Conservation (phyloP, 1,140 invertebrate species). For the Holotrichia oblita region DNA sequence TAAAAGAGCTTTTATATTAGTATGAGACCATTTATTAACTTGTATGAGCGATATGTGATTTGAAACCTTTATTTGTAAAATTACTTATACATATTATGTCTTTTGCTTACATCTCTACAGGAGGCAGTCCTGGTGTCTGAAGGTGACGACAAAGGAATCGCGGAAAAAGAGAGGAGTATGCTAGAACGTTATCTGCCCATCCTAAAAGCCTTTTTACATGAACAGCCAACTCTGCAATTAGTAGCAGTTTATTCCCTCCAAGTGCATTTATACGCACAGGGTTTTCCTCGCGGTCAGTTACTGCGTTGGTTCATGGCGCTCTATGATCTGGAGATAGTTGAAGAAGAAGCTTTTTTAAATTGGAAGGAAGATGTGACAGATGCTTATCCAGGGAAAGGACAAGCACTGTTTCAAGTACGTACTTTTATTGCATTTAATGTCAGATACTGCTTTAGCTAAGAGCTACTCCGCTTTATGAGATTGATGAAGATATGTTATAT, state of each 20-base stretch:
- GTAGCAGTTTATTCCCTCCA: conserved; percentile 93
- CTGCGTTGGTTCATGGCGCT: conserved; percentile 94
- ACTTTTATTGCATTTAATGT: too few species aligned
- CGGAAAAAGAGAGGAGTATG: conserved; percentile 86
- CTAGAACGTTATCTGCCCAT: conserved; percentile 86
- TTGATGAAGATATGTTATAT: too few species aligned
- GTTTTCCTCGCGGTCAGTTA: conserved; percentile 96
- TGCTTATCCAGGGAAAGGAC: conserved; percentile 95
- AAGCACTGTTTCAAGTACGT: conserved; percentile 90
- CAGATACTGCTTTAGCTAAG: too few species aligned
- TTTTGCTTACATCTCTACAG: conserved; percentile 53
- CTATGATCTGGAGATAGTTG: conserved; percentile 94
- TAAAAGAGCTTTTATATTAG: too few species aligned
- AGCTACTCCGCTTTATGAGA: too few species aligned
- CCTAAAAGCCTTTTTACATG: conserved; percentile 80
- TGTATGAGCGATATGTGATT: neutral
- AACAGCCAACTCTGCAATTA: conserved; percentile 85
- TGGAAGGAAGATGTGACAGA: conserved; percentile 98
- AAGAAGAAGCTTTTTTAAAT: conserved; percentile 94
- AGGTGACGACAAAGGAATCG: conserved; percentile 76
- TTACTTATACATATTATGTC: neutral
- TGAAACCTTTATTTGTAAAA: neutral
- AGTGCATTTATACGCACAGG: conserved; percentile 85
- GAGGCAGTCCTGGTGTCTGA: conserved; percentile 73
- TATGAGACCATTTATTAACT: too few species aligned